Base-by-base conservation (phyloP, 2,113 vertebrate genomes). In the Nesospiza acunhae region DNA sequence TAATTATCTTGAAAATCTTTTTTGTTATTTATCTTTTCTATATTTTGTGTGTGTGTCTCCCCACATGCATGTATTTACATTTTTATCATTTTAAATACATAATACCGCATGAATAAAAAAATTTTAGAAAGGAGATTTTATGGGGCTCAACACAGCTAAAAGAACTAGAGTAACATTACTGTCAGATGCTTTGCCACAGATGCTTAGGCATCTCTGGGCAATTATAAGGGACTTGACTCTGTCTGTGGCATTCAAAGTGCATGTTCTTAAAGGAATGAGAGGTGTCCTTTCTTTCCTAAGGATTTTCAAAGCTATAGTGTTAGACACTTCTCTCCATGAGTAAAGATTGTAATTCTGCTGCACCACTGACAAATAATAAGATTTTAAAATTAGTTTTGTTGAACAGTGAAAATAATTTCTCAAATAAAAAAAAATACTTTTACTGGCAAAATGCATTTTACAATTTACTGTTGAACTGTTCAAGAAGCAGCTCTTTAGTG, bases 311-410 rank as follows among this genome's bases (percentile, higher is more conserved):
- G 42, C 14, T 70, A 13, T 21, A 73, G 69, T 17, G 63, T 33
- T 9, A 83, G 79, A 63, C n/a, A 77, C 42, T 88, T 87, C 89
- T 66, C 31, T 89, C 69, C 18, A 7, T 58, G 35, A 94, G 44
- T 78, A 70, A 93, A 89, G 76, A 67, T 39, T 58, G 60, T 69
- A 75, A 90, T 33, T 82, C 41, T 63, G 24, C 68, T 56, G 60
- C 58, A 88, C n/a, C 58, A 91, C 37, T 86, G 49, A 56, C 77
- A 83, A 47, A 93, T 49, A 47, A 39, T 67, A 95, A 94, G 58
- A 19, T 53, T 93, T 53, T 91, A 33, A 96, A 78, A 94, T 91
- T 90, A 92, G 94, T 94, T 96, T 87, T 70, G 49, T 64, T 75
- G 58, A 94, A 91, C 27, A 63, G 55, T 3, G 1, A 86, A 94